Evolutionary conservation across 2,888 invertebrate genomes (phyloP), one percentile per base, ranked within the genome.

Genomic region (Phania funesta): DNA sequence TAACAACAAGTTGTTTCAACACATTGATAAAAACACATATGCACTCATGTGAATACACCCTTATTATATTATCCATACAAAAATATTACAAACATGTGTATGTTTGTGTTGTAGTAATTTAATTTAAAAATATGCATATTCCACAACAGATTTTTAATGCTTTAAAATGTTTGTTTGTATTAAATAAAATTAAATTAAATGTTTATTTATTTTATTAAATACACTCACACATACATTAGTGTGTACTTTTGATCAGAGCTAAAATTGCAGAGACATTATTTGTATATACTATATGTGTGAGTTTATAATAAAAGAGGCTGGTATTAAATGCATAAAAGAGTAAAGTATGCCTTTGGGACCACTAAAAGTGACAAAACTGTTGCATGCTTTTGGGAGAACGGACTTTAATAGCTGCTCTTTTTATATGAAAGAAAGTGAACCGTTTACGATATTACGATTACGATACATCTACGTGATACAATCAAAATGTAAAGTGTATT

Each of bases 1-100:
- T 46, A 80, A 56, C 74, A 68, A 64, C 62, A 35, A 62, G 50
- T 73, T 32, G 35, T 54, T 38, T 65, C 48, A 48, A 46, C 18
- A 62, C 7, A 76, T 8, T 3, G 2, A 5, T 16, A 35, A 9
- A 50, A 4, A 8, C 9, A 44, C 18, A 46, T 22, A n/a, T n/a
- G n/a, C n/a, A n/a, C n/a, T n/a, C n/a, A n/a, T n/a, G n/a, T n/a
- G n/a, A n/a, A n/a, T n/a, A n/a, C n/a, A n/a, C n/a, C n/a, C n/a
- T n/a, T n/a, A n/a, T n/a, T n/a, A n/a, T n/a, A n/a, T n/a, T 38
- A n/a, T n/a, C n/a, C n/a, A 41, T 5, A n/a, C 16, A 41, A 3
- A 35, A 35, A 7, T 7, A 35, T 2, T 8, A 35, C 2, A 35
- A 7, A 35, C 2, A 44, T 44, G 18, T 60, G 18, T 38, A 32